phyloP scores from a whole-genome alignment of 2,113 vertebrate genomes.

The Callorhinus ursinus region DNA sequence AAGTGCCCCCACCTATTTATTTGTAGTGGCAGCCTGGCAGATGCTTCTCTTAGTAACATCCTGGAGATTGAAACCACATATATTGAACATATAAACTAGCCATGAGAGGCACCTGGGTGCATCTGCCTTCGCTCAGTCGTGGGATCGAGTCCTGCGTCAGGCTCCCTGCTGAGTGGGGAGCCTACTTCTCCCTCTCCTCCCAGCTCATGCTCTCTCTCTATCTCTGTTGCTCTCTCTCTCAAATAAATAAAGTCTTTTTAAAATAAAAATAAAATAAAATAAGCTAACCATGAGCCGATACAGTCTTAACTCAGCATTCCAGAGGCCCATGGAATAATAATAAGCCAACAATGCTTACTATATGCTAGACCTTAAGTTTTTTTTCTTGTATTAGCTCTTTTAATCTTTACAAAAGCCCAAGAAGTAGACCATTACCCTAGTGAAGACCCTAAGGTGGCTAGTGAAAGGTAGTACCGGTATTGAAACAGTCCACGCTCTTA shows the following conservation, averaged over 20 bases:
- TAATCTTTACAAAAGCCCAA: not conserved
- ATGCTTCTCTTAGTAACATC: not conserved
- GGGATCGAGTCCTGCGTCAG: no score
- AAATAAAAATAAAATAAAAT: not conserved
- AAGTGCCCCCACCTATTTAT: not conserved
- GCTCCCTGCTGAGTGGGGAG: not conserved
- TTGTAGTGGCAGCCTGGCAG: not conserved
- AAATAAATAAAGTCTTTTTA: not conserved
- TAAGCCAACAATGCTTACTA: not conserved
- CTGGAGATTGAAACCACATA: not conserved
- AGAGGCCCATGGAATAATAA: not conserved
- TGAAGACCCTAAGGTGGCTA: not conserved
- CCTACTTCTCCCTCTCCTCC: not conserved
- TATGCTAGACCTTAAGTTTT: not conserved
- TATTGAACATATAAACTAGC: not conserved
- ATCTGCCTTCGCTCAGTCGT: not conserved
- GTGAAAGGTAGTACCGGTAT: not conserved
- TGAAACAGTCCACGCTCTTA: not conserved
- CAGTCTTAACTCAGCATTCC: conserved; percentile 6
- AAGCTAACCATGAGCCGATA: not conserved
- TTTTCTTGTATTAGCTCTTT: conserved; percentile 38
- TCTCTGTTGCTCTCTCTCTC: not conserved
- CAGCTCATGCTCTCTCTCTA: not conserved
- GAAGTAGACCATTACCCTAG: not conserved
- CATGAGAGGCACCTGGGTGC: not conserved